These are phyloP conservation scores for Pollachius pollachius DNA, from an alignment of 2,113 vertebrate species.

Conservation along the genomic window DNA sequence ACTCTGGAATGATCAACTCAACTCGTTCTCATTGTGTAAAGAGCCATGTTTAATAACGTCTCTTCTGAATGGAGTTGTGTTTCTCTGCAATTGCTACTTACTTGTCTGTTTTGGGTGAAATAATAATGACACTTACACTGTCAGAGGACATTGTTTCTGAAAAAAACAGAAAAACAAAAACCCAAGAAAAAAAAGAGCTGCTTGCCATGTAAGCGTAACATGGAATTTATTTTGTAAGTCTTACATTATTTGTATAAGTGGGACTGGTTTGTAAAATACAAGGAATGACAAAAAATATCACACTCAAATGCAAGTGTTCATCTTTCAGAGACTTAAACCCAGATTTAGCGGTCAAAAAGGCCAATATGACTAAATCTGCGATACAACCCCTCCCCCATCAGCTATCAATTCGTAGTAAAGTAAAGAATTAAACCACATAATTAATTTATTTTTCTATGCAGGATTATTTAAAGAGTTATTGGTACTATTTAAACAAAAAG, in stretches of 20 bases:
- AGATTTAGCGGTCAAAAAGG: slow-evolving; percentile 11
- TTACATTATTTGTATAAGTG: slow-evolving; percentile 98
- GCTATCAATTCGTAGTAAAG: slow-evolving; percentile 69
- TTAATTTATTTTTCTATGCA: slow-evolving; percentile 83
- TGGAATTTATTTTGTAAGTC: slow-evolving; percentile 98
- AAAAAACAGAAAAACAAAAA: slow-evolving; percentile 69
- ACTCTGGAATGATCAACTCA: slow-evolving; percentile 16
- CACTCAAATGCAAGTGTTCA: slow-evolving; percentile 13
- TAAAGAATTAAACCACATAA: slow-evolving; percentile 66
- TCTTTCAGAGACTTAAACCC: slow-evolving; percentile 6
- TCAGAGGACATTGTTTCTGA: slow-evolving; percentile 70
- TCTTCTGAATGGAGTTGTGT: slow-evolving; percentile 76
- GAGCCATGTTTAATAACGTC: slow-evolving; percentile 77
- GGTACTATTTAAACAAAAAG: slow-evolving; percentile 68
- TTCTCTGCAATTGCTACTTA: slow-evolving; percentile 65
- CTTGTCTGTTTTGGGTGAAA: slow-evolving; percentile 69
- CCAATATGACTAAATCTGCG: slow-evolving; percentile 47
- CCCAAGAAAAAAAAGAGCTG: slow-evolving; percentile 74
- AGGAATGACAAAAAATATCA: slow-evolving; percentile 57
- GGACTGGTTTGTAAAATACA: slow-evolving; percentile 97
- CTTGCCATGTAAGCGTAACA: slow-evolving; percentile 99
- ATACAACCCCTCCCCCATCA: slow-evolving; percentile 41
- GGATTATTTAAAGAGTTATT: slow-evolving; percentile 77
- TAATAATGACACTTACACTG: slow-evolving; percentile 62
- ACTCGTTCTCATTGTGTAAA: slow-evolving; percentile 76